Conservation (phyloP, 2,888 invertebrate genomes). For the Catocala fraxini region DNA sequence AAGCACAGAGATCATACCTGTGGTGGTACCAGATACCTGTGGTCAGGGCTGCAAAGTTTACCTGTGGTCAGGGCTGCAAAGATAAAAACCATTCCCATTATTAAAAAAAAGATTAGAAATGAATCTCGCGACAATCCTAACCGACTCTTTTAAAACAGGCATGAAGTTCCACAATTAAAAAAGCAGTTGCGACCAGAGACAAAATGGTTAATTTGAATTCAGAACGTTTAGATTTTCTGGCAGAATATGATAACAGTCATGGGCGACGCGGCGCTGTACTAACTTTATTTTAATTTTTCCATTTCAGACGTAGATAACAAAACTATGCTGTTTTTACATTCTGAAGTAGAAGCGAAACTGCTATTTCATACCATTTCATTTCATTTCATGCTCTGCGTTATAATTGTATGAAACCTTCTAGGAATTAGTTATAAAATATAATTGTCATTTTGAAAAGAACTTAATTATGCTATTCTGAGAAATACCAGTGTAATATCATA, state of each 20-base stretch:
- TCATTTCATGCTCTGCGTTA: too few relatives aligned
- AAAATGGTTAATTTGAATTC: constrained; percentile 39
- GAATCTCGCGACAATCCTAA: constrained; percentile 3
- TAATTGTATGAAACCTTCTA: too few relatives aligned
- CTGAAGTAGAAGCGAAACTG: neutral
- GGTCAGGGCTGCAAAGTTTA: neutral
- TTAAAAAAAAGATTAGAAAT: constrained; percentile 1
- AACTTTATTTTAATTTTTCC: constrained; percentile 10
- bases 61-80: neutral
- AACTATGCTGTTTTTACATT: neutral
- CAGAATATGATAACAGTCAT: constrained; percentile 24
- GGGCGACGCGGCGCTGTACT: neutral
- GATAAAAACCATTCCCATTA: neutral
- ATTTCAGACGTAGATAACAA: neutral
- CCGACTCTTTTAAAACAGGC: constrained; percentile 3
- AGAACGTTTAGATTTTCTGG: constrained; percentile 29
- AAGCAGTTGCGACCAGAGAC: constrained; percentile 14
- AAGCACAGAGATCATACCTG: too few relatives aligned
- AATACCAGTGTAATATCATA: too few relatives aligned
- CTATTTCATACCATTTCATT: too few relatives aligned
- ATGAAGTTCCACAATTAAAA: constrained; percentile 10
- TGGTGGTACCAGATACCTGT: too few relatives aligned
- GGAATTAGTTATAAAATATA: too few relatives aligned
- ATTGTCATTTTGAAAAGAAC: too few relatives aligned
- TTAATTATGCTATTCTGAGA: too few relatives aligned